phyloP scores from a whole-genome alignment of 2,888 invertebrate species.

The Lasioglossum figueresi region DNA sequence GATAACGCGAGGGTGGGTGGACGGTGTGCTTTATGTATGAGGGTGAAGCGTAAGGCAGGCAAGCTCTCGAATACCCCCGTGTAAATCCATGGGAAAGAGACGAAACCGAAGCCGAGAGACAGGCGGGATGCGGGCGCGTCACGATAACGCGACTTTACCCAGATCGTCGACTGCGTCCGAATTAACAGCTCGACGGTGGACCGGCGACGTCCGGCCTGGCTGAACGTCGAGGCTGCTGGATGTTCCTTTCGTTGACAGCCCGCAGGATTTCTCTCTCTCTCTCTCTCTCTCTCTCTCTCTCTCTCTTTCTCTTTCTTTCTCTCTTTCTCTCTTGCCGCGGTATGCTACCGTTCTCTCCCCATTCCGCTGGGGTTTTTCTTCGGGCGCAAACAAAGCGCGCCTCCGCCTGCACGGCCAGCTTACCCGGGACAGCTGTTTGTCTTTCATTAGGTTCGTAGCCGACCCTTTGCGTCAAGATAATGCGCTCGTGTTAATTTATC shows the following conservation, averaged over 20 bases:
- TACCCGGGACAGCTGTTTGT: constrained; percentile 42
- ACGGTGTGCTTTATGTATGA: constrained; percentile 7
- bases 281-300: neutral
- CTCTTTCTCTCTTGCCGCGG: neutral
- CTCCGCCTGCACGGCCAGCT: constrained; percentile 26
- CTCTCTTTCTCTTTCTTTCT: neutral
- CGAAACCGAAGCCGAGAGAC: neutral
- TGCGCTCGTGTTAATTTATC: constrained; percentile 48
- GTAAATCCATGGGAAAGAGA: neutral
- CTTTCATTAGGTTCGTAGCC: constrained; percentile 50
- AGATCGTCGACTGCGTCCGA: constrained; percentile 4
- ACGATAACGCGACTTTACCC: constrained; percentile 53
- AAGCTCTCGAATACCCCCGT: constrained; percentile 23
- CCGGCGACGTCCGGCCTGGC: neutral
- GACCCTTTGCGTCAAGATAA: constrained; percentile 33
- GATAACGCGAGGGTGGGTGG: neutral
- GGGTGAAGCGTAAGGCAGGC: neutral
- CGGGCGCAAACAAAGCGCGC: constrained; percentile 48
- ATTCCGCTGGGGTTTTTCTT: constrained; percentile 28
- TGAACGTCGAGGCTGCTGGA: neutral
- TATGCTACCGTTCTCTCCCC: neutral
- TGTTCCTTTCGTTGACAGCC: constrained; percentile 33
- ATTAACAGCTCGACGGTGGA: constrained; percentile 3
- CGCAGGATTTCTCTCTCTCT: constrained; percentile 30
- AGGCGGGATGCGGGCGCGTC: constrained; percentile 43